Conservation (phyloP, 2,797 vertebrate species). For the Molossus alvarezi region DNA sequence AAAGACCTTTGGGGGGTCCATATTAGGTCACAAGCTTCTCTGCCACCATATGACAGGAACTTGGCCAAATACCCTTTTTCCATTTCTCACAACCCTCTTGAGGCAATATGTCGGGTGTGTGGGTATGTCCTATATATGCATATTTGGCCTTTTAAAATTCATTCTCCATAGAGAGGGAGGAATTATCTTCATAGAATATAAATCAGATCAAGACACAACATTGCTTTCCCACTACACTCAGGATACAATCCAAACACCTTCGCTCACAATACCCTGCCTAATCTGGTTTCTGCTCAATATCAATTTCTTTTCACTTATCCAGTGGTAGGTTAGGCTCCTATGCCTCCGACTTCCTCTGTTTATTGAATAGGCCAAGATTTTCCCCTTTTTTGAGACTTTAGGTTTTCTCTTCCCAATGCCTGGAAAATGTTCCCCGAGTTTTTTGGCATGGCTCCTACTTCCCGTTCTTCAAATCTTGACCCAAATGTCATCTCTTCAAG, state of each 20-base stretch:
- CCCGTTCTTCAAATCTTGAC: not conserved
- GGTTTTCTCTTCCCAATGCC: not conserved
- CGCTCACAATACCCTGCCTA: not conserved
- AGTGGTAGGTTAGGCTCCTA: not conserved
- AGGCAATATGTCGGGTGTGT: not conserved
- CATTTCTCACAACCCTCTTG: slow-evolving; percentile 24
- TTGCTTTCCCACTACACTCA: slow-evolving; percentile 12
- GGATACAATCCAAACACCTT: slow-evolving; percentile 50
- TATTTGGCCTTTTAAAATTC: slow-evolving; percentile 58
- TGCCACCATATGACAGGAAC: slow-evolving; percentile 75
- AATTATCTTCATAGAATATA: slow-evolving; percentile 59
- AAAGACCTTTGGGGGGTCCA: slow-evolving; percentile 74
- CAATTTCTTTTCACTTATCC: not conserved
- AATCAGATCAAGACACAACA: slow-evolving; percentile 56
- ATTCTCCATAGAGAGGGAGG: slow-evolving; percentile 68
- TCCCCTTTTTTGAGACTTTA: not conserved
- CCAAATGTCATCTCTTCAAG: not conserved
- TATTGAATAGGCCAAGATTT: not conserved
- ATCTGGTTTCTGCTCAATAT: not conserved
- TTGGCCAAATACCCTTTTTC: slow-evolving; percentile 65
- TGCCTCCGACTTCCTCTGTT: not conserved
- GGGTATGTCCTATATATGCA: slow-evolving; percentile 25
- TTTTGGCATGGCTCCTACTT: not conserved
- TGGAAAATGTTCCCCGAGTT: not conserved
- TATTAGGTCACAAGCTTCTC: slow-evolving; percentile 77